Base-by-base conservation (phyloP, 2,113 vertebrate species). In the Myrmophylax atrothorax region DNA sequence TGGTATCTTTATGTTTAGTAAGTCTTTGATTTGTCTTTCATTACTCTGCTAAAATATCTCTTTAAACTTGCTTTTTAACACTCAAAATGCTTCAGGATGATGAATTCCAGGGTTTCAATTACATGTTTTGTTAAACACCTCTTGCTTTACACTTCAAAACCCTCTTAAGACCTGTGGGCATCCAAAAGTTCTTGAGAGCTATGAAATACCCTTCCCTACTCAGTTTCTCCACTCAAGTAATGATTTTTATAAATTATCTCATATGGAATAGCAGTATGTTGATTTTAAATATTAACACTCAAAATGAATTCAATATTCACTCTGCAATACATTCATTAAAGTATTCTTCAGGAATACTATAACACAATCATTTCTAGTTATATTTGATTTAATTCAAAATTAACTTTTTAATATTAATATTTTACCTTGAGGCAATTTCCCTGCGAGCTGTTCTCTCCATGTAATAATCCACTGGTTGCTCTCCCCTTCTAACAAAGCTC, bases 401-500 rank as follows among this genome's bases (percentile, higher is more conserved):
- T 60, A 6, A 10, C 35, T 64, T 81, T 53, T 35, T 17, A 81
- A 93, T 49, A 74, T 42, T 42, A 6, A 14, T 56, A 62, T 81
- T 87, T 90, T 98, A 99, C 98, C 98, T 98, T 92, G 97, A 46
- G 98, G 96, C 53, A 97, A 16, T 92, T 98, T 98, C 86, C 96
- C 97, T 80, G 95, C 86, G 70, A 87, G 72, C 49, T 97, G 97
- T 81, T 98, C 97, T 38, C 91, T 97, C 96, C 97, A 98, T 72
- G 97, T 96, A 22, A 98, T 73, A 93, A 98, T 94, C 94, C 98
- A 98, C 3, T 95, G 97, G 26, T 97, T 97, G 94, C 96, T 98
- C 94, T 99, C 98, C 63, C 98, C 99, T 97, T 99, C 99, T 92
- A 99, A 92, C 55, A 99, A 98, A 95, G 99, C 98, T 94, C 99